Evolutionary conservation across 2,113 vertebrate species (phyloP).

Genomic region (Paramisgurnus dabryanus): DNA sequence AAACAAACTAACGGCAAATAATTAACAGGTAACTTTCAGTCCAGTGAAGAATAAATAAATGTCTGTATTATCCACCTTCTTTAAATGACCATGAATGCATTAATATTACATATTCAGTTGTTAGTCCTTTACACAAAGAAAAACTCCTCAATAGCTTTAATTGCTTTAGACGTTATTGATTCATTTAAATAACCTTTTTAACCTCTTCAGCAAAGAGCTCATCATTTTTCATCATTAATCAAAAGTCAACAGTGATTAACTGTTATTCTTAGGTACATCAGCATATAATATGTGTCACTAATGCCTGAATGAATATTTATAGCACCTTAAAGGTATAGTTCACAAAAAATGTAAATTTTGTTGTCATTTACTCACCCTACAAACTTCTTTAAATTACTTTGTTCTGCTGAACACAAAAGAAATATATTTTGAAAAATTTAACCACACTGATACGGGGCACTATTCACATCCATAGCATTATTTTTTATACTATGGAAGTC

Average conservation of each 20-base stretch:
- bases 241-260: not conserved
- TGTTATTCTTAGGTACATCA: not conserved
- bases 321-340: not conserved
- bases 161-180: conserved; percentile 15
- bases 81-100: not conserved
- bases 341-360: too few relatives aligned
- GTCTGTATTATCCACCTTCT: not conserved
- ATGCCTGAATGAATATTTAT: not conserved
- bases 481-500: too few relatives aligned
- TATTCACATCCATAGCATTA: too few relatives aligned
- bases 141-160: not conserved
- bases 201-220: not conserved
- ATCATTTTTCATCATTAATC: not conserved
- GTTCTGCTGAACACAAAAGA: too few relatives aligned
- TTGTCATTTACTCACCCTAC: too few relatives aligned
- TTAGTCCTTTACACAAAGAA: not conserved
- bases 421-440: too few relatives aligned
- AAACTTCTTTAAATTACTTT: too few relatives aligned
- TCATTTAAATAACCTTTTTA: not conserved
- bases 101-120: not conserved
- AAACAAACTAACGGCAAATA: not conserved
- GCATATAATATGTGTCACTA: not conserved
- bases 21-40: conserved; percentile 3
- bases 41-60: not conserved
- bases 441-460: too few relatives aligned